A percentile compares a stretch with the other conserved stretches of the same genome.
Evolutionary conservation across 2,113 vertebrate genomes (phyloP).

Genomic region (Micronisus gabar): DNA sequence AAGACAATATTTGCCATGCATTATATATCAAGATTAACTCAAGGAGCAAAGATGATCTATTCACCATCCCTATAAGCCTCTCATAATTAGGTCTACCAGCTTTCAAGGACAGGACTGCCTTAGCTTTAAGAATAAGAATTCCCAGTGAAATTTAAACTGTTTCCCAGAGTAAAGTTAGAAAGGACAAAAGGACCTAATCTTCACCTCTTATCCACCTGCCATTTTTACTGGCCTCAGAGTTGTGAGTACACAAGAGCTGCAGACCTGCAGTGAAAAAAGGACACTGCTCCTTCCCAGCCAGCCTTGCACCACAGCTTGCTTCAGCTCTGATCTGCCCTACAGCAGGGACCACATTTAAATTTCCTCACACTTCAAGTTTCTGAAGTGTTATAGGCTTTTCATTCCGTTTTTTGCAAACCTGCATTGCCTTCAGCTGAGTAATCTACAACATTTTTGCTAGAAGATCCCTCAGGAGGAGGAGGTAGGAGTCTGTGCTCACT

Average conservation of each 20-base stretch:
- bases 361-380: background rate
- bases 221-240: background rate
- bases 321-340: background rate
- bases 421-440: background rate
- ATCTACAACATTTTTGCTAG: background rate
- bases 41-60: conserved; percentile 49
- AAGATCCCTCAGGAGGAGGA: background rate
- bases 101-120: conserved; percentile 43
- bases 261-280: background rate
- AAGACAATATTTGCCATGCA: conserved; percentile 61
- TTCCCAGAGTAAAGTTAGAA: background rate
- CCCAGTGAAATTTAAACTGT: background rate
- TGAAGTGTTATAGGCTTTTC: background rate
- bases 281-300: background rate
- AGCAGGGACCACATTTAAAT: background rate
- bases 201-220: background rate
- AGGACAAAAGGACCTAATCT: background rate
- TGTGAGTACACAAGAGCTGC: background rate
- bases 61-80: conserved; percentile 53
- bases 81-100: conserved; percentile 50
- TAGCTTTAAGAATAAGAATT: background rate
- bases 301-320: background rate
- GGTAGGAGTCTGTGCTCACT: background rate
- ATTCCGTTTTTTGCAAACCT: background rate
- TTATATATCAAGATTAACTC: conserved; percentile 62